Evolutionary conservation across 2,797 vertebrate species (phyloP).

Genomic region (Synanceia verrucosa): DNA sequence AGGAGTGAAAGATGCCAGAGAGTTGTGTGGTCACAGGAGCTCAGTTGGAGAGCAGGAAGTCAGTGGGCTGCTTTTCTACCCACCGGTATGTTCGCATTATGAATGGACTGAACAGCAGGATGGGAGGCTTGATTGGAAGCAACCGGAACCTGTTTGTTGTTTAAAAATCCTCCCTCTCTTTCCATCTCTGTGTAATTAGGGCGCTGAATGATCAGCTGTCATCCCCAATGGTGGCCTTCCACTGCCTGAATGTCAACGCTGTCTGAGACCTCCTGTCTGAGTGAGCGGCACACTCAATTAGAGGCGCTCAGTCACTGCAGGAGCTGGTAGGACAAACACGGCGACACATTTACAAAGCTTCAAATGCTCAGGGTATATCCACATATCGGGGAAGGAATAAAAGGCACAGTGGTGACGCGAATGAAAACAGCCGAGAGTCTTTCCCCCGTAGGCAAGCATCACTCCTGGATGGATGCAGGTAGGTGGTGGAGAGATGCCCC

Average conservation of each 20-base stretch:
- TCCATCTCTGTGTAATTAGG: conserved; percentile 69
- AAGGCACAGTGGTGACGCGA: conserved; percentile 29
- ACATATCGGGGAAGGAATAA: not conserved
- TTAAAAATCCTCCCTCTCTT: conserved; percentile 42
- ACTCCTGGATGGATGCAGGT: conserved; percentile 42
- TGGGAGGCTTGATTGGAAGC: conserved; percentile 60
- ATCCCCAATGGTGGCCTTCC: conserved; percentile 72
- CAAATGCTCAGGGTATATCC: not conserved
- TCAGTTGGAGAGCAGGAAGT: conserved; percentile 53
- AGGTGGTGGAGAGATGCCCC: conserved; percentile 12
- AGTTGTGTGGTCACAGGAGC: conserved; percentile 30
- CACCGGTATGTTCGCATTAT: conserved; percentile 30
- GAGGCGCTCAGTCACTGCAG: conserved; percentile 66
- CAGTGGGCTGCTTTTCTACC: conserved; percentile 47
- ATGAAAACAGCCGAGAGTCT: conserved; percentile 55
- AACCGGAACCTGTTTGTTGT: conserved; percentile 70
- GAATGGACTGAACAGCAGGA: conserved; percentile 67
- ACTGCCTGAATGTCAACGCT: conserved; percentile 76
- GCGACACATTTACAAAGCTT: conserved; percentile 40
- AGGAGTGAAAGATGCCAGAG: conserved; percentile 28
- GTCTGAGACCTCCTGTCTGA: conserved; percentile 76
- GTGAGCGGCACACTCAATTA: conserved; percentile 76
- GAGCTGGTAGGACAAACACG: conserved; percentile 60
- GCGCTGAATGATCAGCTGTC: conserved; percentile 76
- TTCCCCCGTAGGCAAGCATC: conserved; percentile 37